A percentile compares a stretch with the other conserved stretches of the same genome.
Conservation (phyloP, 1,140 invertebrate genomes). For the Leptinotarsa texana region DNA sequence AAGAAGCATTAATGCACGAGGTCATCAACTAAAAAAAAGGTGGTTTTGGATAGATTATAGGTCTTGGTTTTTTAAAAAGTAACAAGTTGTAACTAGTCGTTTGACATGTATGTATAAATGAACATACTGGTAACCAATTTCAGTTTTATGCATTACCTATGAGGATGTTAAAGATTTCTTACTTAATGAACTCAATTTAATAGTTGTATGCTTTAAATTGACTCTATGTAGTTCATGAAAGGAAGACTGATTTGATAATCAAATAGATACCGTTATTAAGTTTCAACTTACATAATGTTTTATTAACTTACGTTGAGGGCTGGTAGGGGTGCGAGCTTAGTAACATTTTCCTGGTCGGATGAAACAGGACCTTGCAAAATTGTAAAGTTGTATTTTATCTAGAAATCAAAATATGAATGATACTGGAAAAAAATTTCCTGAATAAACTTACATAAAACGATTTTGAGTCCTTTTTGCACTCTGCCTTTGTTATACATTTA, state of each 20-base stretch:
- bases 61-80: too few relatives aligned
- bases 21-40: too few relatives aligned
- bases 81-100: too few relatives aligned
- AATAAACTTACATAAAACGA: constrained; percentile 72
- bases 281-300: not conserved
- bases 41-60: too few relatives aligned
- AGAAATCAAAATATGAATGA: constrained; percentile 34
- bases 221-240: not conserved
- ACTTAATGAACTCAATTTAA: too few relatives aligned
- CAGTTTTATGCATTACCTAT: too few relatives aligned
- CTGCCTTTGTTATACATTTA: constrained; percentile 78
- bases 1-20: too few relatives aligned
- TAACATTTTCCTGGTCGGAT: constrained; percentile 60
- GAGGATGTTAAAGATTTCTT: too few relatives aligned
- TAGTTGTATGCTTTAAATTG: too few relatives aligned
- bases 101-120: too few relatives aligned
- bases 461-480: constrained; percentile 81
- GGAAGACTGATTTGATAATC: not conserved
- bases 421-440: not conserved
- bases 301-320: constrained; percentile 71
- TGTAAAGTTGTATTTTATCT: constrained; percentile 75
- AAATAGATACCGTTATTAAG: not conserved
- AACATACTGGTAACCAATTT: too few relatives aligned
- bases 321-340: constrained; percentile 65
- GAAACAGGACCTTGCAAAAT: constrained; percentile 68